Percentiles rank a stretch among this genome's conserved stretches.
These are phyloP conservation scores for Malurus alboscapulatus DNA, from an alignment of 2,113 vertebrate genomes.

Conservation along the genomic window DNA sequence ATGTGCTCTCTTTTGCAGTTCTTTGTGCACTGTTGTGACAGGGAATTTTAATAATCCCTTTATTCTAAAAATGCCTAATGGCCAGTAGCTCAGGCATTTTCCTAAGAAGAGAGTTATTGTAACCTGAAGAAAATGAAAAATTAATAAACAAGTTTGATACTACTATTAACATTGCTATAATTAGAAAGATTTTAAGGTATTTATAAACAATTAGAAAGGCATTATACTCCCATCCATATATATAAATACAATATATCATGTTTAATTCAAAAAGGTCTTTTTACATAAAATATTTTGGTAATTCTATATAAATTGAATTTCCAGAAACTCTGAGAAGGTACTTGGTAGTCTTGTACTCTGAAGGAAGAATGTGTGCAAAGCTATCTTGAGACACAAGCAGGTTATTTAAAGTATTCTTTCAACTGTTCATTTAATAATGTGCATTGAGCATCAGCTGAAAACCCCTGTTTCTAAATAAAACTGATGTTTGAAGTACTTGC, in stretches of 20 bases:
- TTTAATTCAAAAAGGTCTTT: not conserved
- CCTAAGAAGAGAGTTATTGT: not conserved
- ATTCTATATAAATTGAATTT: not conserved
- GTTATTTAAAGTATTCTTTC: not conserved
- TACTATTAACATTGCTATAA: not conserved
- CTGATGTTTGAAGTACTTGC: not conserved
- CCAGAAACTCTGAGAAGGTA: not conserved
- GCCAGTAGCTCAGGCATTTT: not conserved
- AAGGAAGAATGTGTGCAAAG: not conserved
- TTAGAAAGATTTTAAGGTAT: not conserved
- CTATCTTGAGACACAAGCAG: not conserved
- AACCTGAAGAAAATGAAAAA: not conserved
- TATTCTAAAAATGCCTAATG: not conserved
- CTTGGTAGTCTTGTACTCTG: not conserved
- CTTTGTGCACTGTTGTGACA: not conserved
- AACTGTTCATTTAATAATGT: not conserved
- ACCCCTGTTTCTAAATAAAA: not conserved
- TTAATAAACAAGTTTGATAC: not conserved
- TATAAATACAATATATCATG: not conserved
- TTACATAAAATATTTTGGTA: not conserved
- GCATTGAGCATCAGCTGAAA: not conserved
- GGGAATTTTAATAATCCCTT: not conserved
- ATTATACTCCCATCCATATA: not conserved
- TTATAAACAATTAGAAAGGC: not conserved
- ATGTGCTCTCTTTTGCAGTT: not conserved